Evolutionary conservation across 2,888 invertebrate genomes (phyloP).

Genomic region (Zele albiditarsus): DNA sequence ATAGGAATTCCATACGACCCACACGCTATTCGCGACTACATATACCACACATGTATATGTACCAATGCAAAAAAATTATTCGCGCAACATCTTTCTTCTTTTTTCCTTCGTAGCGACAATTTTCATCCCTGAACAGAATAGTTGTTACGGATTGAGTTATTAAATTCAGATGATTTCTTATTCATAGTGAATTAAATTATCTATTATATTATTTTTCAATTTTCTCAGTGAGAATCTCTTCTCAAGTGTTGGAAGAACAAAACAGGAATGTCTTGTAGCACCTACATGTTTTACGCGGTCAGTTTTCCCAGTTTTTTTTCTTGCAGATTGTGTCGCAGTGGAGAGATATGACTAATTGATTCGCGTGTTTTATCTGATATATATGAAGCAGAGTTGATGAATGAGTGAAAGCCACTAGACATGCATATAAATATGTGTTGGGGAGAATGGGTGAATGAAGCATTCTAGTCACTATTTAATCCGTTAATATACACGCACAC

Average conservation of each 20-base stretch:
- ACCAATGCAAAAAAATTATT: conserved; percentile 8
- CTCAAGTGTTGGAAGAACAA: no score
- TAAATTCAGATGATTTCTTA: not conserved
- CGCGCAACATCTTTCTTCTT: not conserved
- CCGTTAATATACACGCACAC: conserved; percentile 23
- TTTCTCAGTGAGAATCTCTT: no score
- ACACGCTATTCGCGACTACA: conserved; percentile 38
- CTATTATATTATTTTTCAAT: no score
- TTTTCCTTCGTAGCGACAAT: no score
- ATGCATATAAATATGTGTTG: no score
- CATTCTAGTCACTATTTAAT: conserved; percentile 27
- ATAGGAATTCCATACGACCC: conserved; percentile 43
- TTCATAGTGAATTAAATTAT: conserved; percentile 22
- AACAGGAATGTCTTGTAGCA: no score
- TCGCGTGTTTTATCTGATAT: not conserved
- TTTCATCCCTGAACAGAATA: no score
- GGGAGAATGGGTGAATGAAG: not conserved
- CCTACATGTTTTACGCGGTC: no score
- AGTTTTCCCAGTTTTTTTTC: conserved; percentile 1
- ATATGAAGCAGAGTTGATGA: conserved; percentile 1
- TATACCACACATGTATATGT: conserved; percentile 11
- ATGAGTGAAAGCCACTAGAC: not conserved
- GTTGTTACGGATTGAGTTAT: no score
- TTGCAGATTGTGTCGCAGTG: not conserved
- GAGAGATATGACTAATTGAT: not conserved